Evolutionary conservation across 23 tunicate species (phyloP), one percentile per base, ranked within the genome.

Genomic region (Trididemnum miniatum): DNA sequence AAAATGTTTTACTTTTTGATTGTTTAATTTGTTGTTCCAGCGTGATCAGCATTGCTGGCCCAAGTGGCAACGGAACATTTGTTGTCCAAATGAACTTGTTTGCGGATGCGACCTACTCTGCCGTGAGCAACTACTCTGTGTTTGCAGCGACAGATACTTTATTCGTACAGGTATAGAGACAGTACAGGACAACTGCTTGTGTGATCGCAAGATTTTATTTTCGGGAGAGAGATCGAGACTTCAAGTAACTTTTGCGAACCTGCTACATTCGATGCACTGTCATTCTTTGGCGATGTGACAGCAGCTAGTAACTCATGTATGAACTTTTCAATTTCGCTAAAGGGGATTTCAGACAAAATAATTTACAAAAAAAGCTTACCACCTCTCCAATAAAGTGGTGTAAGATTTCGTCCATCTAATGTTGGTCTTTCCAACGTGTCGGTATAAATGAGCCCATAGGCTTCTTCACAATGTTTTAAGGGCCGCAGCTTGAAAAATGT

Each of bases 31-130:
- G 22, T 0, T 35, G 34, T 33, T 74, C n/a, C 86, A 88, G 94
- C 50, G 94, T 71, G 82, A 88, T 88, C 25, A 83, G 40, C 27
- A 76, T 88, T 20, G 7, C 72, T 35, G 83, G 80, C 20, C 83
- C 87, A 27, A 59, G 50, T 32, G 94, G 87, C 9, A 78, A 71
- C 0, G 94, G 94, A 52, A 77, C 82, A 1, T 88, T 88, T 57
- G 87, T 76, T 1, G 83, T 88, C 36, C 80, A 52, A 20, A 72
- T 88, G 88, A 77, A 88, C 35, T 9, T 88, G 5, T 83, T 74
- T 40, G 77, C 79, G 31, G 87, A 83, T 1, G 34, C 80, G 28
- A 83, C 36, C 51, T 83, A 83, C 81, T 36, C 81, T 4, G 22
- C 20, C 15, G 35, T 83, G 51, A 83, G 73, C 60, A 83, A 83